A percentile compares a stretch with the other conserved stretches of the same genome.
Evolutionary conservation across 1,140 invertebrate genomes (phyloP).

Genomic region (Brachionus plicatilis): DNA sequence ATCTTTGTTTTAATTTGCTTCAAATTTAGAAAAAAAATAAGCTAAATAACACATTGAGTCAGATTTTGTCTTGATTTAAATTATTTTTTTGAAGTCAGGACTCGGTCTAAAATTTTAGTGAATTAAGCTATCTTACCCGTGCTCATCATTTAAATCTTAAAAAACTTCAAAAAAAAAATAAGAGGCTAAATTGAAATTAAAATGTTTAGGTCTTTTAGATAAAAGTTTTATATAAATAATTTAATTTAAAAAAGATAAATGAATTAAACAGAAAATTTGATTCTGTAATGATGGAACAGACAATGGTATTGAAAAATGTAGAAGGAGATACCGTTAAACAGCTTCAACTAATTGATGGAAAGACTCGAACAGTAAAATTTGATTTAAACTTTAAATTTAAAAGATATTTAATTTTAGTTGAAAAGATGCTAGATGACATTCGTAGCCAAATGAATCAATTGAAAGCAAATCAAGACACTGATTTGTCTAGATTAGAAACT

Average conservation of each 20-base stretch:
- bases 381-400: background rate
- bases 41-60: too few relatives aligned
- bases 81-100: too few relatives aligned
- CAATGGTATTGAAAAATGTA: slow-evolving; percentile 39
- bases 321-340: slow-evolving; percentile 40
- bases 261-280: slow-evolving; percentile 34
- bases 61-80: too few relatives aligned
- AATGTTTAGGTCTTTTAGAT: too few relatives aligned
- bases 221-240: background rate
- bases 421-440: slow-evolving; percentile 27
- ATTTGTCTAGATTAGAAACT: slow-evolving; percentile 17
- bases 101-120: too few relatives aligned
- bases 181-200: too few relatives aligned
- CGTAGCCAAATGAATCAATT: background rate
- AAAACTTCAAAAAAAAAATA: too few relatives aligned
- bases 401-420: background rate
- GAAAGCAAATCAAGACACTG: slow-evolving; percentile 1
- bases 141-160: too few relatives aligned
- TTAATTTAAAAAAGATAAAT: slow-evolving; percentile 7
- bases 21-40: too few relatives aligned
- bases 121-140: too few relatives aligned
- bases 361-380: slow-evolving; percentile 20
- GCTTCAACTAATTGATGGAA: slow-evolving; percentile 35
- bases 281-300: slow-evolving; percentile 34
- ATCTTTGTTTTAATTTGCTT: too few relatives aligned